Percentiles rank a stretch among this genome's conserved stretches.
phyloP scores from a whole-genome alignment of 2,113 vertebrate species.

The Corythornis madagascariensis region DNA sequence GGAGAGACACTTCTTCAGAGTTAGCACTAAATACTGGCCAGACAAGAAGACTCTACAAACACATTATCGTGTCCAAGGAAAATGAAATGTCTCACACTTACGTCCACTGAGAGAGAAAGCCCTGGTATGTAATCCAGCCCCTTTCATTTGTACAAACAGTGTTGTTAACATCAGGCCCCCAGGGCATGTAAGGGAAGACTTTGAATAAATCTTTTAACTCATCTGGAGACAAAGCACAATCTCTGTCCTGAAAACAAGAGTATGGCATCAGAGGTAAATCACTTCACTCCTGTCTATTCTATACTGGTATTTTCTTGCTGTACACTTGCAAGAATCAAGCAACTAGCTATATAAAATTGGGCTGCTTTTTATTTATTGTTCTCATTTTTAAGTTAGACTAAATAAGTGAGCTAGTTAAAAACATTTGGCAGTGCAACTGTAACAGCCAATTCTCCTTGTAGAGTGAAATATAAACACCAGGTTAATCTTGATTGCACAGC shows the following conservation, averaged over 20 bases:
- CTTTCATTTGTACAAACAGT: slow-evolving; percentile 95
- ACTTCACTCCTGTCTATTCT: neutral
- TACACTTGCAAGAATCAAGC: neutral
- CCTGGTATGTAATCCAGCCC: slow-evolving; percentile 99
- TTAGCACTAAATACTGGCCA: neutral
- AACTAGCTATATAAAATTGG: neutral
- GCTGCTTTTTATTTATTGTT: neutral
- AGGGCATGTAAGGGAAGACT: slow-evolving; percentile 98
- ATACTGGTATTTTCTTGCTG: neutral
- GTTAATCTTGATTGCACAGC: neutral
- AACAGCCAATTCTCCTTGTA: neutral
- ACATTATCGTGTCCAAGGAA: neutral
- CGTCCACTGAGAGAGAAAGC: slow-evolving; percentile 99
- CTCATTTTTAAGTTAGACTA: neutral
- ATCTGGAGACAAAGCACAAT: slow-evolving; percentile 93
- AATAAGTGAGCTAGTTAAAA: neutral
- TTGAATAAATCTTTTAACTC: slow-evolving; percentile 97
- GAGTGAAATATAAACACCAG: neutral
- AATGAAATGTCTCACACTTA: slow-evolving; percentile 73
- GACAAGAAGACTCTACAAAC: neutral
- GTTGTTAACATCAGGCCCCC: slow-evolving; percentile 98
- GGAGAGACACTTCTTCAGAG: neutral
- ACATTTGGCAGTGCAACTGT: neutral
- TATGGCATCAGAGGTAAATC: neutral
- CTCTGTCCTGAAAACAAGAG: slow-evolving; percentile 87